Conservation (phyloP, 2,888 invertebrate species). For the Elysia crispata region DNA sequence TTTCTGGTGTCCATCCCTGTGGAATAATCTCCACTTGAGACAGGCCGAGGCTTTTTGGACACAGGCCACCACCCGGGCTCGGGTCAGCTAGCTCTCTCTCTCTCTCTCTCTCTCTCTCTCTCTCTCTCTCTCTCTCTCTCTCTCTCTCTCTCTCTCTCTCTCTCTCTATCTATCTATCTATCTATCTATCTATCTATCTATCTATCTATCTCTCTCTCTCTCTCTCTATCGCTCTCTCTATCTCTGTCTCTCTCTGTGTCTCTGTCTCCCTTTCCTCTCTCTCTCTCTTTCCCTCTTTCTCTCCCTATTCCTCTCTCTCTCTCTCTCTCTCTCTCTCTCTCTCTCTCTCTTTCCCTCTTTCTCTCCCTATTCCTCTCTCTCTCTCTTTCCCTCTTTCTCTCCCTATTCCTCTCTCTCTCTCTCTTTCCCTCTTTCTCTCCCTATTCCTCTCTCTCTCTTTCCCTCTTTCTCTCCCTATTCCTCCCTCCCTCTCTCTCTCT, state of each 20-base stretch:
- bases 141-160: slow-evolving; percentile 33
- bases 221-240: too few species aligned
- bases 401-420: neutral
- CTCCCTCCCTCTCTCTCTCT: neutral
- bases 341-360: too few species aligned
- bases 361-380: too few species aligned
- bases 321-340: too few species aligned
- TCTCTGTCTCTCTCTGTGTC: too few species aligned
- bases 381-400: neutral
- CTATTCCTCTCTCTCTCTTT: neutral
- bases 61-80: too few species aligned
- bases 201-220: neutral
- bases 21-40: too few species aligned
- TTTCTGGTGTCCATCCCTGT: too few species aligned
- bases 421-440: neutral
- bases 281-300: slow-evolving; percentile 29
- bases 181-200: slow-evolving; percentile 25
- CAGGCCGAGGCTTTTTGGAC: too few species aligned
- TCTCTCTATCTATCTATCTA: slow-evolving; percentile 28
- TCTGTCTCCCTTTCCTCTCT: neutral
- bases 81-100: neutral
- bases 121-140: slow-evolving; percentile 27
- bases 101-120: slow-evolving; percentile 3
- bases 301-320: slow-evolving; percentile 1
- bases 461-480: neutral